Conservation (phyloP, 2,113 vertebrate genomes). For the Deroptyus accipitrinus region DNA sequence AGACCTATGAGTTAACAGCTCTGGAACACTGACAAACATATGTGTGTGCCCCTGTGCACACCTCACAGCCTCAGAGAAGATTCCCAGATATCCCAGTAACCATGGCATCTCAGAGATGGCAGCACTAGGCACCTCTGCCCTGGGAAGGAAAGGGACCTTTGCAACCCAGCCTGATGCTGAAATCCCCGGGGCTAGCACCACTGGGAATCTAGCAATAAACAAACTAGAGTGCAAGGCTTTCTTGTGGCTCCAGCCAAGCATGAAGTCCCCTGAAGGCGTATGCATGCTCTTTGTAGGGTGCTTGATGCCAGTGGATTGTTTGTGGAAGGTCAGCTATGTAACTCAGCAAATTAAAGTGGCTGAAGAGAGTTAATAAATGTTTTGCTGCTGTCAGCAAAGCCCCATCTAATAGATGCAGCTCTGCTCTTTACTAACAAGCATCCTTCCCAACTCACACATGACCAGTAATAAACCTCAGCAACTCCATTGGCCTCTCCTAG, state of each 20-base stretch:
- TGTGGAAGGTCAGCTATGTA: not conserved
- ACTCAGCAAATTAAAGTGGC: not conserved
- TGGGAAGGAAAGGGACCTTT: not conserved
- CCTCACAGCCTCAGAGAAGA: not conserved
- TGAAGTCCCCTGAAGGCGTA: not conserved
- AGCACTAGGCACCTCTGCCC: not conserved
- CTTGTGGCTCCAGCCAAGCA: not conserved
- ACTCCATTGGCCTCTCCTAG: not conserved
- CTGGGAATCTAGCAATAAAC: not conserved
- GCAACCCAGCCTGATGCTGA: not conserved
- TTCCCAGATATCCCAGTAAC: not conserved
- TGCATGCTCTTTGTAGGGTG: not conserved
- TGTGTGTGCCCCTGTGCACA: no score
- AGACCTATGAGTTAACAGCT: not conserved
- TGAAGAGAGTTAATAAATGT: not conserved
- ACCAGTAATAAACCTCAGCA: not conserved
- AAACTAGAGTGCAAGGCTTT: not conserved
- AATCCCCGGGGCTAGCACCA: not conserved
- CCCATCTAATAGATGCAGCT: not conserved
- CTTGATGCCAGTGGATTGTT: not conserved
- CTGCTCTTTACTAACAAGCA: not conserved
- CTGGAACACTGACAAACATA: not conserved
- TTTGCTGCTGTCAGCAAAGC: not conserved
- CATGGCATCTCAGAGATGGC: not conserved
- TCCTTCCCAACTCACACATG: not conserved